A percentile compares a stretch with the other conserved stretches of the same genome.
Conservation (phyloP, 1,140 invertebrate species). For the Aphelenchoides fujianensis region DNA sequence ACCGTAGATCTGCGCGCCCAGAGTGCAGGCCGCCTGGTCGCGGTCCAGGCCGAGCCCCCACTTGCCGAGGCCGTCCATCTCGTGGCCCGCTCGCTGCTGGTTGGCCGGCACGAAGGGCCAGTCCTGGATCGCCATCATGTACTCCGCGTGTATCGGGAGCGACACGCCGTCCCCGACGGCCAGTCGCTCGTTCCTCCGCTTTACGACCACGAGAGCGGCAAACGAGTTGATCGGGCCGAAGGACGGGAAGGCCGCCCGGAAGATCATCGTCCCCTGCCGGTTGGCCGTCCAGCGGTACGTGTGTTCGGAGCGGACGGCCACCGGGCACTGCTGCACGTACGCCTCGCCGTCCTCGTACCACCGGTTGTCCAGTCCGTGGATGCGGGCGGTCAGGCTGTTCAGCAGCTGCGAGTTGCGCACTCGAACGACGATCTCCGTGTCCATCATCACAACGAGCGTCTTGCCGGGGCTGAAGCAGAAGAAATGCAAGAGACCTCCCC, state of each 20-base stretch:
- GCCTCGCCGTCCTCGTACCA: constrained; percentile 17
- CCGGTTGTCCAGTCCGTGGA: constrained; percentile 1
- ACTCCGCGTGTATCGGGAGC: not conserved
- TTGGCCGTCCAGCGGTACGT: not conserved
- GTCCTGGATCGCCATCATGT: not conserved
- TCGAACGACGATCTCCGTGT: constrained; percentile 4
- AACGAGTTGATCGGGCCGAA: constrained; percentile 8
- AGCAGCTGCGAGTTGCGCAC: constrained; percentile 1
- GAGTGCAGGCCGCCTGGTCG: not conserved
- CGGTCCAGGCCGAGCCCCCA: constrained; percentile 15
- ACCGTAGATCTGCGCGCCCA: not conserved
- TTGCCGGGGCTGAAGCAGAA: constrained; percentile 8
- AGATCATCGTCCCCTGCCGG: constrained; percentile 15
- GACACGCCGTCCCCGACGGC: not conserved
- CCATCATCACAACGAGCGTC: not conserved
- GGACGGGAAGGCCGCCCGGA: not conserved
- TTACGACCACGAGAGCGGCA: constrained; percentile 1
- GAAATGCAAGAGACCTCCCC: too few relatives aligned
- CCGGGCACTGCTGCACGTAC: constrained; percentile 17
- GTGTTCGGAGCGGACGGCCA: not conserved
- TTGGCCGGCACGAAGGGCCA: constrained; percentile 16
- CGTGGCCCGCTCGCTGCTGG: not conserved
- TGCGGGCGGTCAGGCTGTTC: not conserved
- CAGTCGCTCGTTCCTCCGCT: constrained; percentile 3
- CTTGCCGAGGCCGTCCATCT: not conserved